Conservation (phyloP, 1,140 invertebrate genomes). For the Condylostylus longicornis region DNA sequence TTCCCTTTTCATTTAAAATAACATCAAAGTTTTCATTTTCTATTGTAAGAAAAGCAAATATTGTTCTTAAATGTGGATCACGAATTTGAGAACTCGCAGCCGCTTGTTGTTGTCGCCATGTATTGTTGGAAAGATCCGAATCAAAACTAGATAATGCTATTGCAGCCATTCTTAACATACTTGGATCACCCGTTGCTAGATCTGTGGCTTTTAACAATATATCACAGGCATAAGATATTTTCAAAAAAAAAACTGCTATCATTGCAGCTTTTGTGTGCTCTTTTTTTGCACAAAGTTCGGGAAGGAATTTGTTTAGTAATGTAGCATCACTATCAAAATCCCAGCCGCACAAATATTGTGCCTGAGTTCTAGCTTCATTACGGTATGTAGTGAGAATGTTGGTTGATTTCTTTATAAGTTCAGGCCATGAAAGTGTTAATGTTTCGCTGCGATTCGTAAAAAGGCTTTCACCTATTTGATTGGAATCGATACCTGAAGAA, state of each 20-base stretch:
- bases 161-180: constrained; percentile 52
- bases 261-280: constrained; percentile 72
- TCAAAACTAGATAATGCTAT: constrained; percentile 83
- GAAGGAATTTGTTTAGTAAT: constrained; percentile 37
- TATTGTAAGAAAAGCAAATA: constrained; percentile 81
- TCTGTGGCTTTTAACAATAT: constrained; percentile 58
- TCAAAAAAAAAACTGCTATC: constrained; percentile 78
- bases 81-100: constrained; percentile 52
- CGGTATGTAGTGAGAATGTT: too few relatives aligned
- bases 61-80: constrained; percentile 79
- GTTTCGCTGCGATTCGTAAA: constrained; percentile 13
- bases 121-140: constrained; percentile 55
- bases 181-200: constrained; percentile 21
- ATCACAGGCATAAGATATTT: constrained; percentile 67
- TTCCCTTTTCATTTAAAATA: constrained; percentile 65
- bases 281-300: constrained; percentile 17
- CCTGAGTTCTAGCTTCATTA: constrained; percentile 60
- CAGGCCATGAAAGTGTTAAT: constrained; percentile 30
- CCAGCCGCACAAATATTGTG: constrained; percentile 78
- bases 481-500: too few relatives aligned
- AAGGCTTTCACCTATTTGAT: too few relatives aligned
- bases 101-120: constrained; percentile 69
- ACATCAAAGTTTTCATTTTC: constrained; percentile 62
- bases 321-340: constrained; percentile 53
- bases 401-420: constrained; percentile 28